Conservation (phyloP, 64 coral and sea anemone genomes). For the Montipora efflorescens region DNA sequence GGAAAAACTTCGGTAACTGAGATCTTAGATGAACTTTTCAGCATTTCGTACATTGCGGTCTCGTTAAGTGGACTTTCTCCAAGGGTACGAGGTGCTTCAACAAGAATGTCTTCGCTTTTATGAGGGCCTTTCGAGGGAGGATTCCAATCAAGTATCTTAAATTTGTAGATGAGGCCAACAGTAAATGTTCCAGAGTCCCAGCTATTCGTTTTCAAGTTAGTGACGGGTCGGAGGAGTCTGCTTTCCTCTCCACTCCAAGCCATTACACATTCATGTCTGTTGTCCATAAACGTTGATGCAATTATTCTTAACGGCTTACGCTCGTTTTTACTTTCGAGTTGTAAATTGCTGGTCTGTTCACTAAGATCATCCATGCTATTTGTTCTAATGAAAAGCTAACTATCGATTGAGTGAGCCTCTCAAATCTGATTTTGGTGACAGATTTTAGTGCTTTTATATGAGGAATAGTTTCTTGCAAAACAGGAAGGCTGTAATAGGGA, state of each 20-base stretch:
- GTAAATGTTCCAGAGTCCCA: conserved; percentile 20
- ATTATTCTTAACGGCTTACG: not conserved
- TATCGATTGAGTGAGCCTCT: no score
- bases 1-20: conserved; percentile 46
- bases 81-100: not conserved
- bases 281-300: conserved; percentile 40
- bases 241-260: conserved; percentile 58
- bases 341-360: no score
- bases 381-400: no score
- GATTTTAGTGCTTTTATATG: no score
- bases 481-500: no score
- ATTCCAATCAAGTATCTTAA: conserved; percentile 40
- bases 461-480: no score
- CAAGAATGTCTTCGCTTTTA: conserved; percentile 41
- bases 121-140: conserved; percentile 15
- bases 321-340: no score
- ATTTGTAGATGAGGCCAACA: conserved; percentile 33
- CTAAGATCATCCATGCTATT: no score
- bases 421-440: no score
- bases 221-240: conserved; percentile 42
- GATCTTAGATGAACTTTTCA: not conserved
- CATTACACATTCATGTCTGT: conserved; percentile 52
- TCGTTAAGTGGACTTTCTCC: not conserved
- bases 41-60: conserved; percentile 21
- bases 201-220: conserved; percentile 56